Percentiles rank a stretch among this genome's conserved stretches.
Evolutionary conservation across 2,113 vertebrate species (phyloP).

Genomic region (Camarhynchus parvulus): DNA sequence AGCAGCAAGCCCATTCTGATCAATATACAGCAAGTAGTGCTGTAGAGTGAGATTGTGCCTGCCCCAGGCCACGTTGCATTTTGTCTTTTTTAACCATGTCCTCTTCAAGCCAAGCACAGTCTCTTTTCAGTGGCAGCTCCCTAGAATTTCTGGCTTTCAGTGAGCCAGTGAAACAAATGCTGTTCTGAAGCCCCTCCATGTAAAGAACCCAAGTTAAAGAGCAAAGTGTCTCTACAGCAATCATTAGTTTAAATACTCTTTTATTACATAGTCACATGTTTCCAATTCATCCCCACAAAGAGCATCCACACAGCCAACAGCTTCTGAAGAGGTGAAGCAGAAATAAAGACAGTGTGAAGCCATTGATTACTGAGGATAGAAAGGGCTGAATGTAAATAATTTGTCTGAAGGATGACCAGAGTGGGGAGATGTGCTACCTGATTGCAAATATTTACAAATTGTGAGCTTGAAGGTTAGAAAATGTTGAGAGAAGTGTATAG

Average conservation of each 20-base stretch:
- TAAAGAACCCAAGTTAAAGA: background rate
- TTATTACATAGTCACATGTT: background rate
- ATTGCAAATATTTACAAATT: slow-evolving; percentile 40
- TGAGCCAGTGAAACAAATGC: background rate
- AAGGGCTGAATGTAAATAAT: background rate
- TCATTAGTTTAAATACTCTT: background rate
- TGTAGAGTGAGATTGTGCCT: background rate
- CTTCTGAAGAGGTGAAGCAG: background rate
- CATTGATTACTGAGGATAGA: background rate
- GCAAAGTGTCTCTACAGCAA: background rate
- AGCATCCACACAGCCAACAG: background rate
- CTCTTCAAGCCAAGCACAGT: background rate
- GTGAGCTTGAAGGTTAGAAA: background rate
- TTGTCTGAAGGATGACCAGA: background rate
- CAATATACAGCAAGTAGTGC: background rate
- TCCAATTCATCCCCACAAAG: background rate
- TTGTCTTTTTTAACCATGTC: background rate
- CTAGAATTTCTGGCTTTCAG: background rate
- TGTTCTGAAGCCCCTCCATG: background rate
- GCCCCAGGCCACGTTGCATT: background rate
- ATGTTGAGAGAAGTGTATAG: background rate
- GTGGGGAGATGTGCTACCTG: background rate
- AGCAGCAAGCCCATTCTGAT: background rate
- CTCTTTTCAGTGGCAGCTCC: background rate
- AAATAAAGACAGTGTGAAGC: background rate